Percentiles rank a stretch among this genome's conserved stretches.
phyloP scores from a whole-genome alignment of 1,140 invertebrate species.

The Teleopsis dalmanni region DNA sequence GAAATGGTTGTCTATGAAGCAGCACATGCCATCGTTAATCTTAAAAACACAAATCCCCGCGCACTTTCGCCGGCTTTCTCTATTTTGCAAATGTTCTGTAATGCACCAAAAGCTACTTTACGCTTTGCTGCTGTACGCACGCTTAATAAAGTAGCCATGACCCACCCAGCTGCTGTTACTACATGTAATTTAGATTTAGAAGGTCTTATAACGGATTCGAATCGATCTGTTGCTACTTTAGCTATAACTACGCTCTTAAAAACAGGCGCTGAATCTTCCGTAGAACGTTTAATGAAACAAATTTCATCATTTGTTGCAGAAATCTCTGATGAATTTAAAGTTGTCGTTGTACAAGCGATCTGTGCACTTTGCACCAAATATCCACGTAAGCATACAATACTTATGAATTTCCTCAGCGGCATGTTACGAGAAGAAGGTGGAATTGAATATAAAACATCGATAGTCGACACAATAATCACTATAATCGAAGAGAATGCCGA shows the following conservation, averaged over 20 bases:
- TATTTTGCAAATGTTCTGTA: slow-evolving; percentile 91
- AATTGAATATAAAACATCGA: slow-evolving; percentile 95
- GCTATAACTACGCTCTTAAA: slow-evolving; percentile 97
- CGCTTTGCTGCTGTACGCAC: slow-evolving; percentile 95
- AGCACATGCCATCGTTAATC: slow-evolving; percentile 84
- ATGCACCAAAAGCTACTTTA: slow-evolving; percentile 85
- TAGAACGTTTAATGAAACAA: slow-evolving; percentile 98
- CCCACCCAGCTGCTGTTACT: slow-evolving; percentile 89
- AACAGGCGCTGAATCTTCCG: slow-evolving; percentile 92
- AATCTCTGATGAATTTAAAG: slow-evolving; percentile 99
- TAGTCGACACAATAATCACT: slow-evolving; percentile 95
- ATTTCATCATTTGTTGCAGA: slow-evolving; percentile 96
- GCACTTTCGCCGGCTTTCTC: slow-evolving; percentile 91
- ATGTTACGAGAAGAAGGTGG: slow-evolving; percentile 98
- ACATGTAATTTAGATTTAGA: slow-evolving; percentile 97
- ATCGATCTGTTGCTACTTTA: slow-evolving; percentile 94
- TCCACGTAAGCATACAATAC: slow-evolving; percentile 88
- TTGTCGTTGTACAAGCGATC: slow-evolving; percentile 89
- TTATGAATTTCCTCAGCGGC: slow-evolving; percentile 93
- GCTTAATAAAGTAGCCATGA: slow-evolving; percentile 78
- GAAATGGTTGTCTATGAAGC: slow-evolving; percentile 99
- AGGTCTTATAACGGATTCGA: slow-evolving; percentile 93
- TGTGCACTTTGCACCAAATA: slow-evolving; percentile 91
- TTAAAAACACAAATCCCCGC: slow-evolving; percentile 70
- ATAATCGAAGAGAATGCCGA: slow-evolving; percentile 94